Conservation (phyloP, 2,888 invertebrate species). For the Harpagoxenus sublaevis region DNA sequence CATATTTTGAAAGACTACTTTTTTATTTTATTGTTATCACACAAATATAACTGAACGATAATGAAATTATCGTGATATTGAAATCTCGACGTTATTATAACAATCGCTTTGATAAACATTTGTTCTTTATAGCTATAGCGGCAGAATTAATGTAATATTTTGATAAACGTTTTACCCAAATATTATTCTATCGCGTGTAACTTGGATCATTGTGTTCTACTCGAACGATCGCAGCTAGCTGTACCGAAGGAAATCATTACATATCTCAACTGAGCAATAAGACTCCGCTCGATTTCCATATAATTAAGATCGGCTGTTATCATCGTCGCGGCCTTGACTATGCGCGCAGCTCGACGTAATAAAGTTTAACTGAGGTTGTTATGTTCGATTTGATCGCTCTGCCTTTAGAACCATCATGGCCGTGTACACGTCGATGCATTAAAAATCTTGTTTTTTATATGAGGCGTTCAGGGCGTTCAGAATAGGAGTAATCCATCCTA, state of each 20-base stretch:
- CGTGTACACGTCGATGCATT: constrained; percentile 50
- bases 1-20: not conserved
- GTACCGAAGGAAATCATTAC: constrained; percentile 10
- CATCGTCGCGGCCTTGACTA: constrained; percentile 51
- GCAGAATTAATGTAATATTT: not conserved
- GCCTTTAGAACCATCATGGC: constrained; percentile 38
- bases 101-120: not conserved
- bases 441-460: not conserved
- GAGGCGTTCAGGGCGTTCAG: not conserved
- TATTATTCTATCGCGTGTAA: not conserved
- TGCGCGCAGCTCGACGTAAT: constrained; percentile 61
- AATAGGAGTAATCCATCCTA: not conserved
- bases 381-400: constrained; percentile 68
- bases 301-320: constrained; percentile 67
- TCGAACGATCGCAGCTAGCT: not conserved
- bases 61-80: not conserved
- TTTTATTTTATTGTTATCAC: not conserved
- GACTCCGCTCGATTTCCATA: constrained; percentile 49
- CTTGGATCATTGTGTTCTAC: not conserved
- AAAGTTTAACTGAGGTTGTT: constrained; percentile 72
- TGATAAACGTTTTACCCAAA: not conserved
- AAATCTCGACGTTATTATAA: not conserved
- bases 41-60: not conserved
- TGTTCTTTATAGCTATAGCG: not conserved
- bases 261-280: constrained; percentile 37